Percentiles rank a stretch among this genome's conserved stretches.
These are phyloP conservation scores for Xestia c-nigrum DNA, from an alignment of 2,888 invertebrate genomes.

Conservation along the genomic window DNA sequence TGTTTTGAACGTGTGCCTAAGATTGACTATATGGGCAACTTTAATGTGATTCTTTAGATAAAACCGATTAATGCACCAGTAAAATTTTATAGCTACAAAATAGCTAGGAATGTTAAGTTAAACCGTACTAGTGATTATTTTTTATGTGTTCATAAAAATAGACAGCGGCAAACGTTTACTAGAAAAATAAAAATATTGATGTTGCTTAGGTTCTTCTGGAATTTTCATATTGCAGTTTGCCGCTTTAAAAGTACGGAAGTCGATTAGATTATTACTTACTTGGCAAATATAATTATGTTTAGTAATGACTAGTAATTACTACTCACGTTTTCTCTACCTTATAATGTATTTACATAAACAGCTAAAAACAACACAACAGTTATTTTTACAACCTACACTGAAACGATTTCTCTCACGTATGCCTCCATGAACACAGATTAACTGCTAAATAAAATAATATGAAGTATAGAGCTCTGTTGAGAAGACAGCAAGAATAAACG, in stretches of 20 bases:
- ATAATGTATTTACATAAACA: neutral
- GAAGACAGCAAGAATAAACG: constrained; percentile 59
- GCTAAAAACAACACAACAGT: constrained; percentile 7
- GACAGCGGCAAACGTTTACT: constrained; percentile 14
- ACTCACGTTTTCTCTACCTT: neutral
- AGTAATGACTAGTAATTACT: neutral
- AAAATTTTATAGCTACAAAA: constrained; percentile 56
- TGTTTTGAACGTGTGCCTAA: constrained; percentile 44
- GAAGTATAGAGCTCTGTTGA: constrained; percentile 40
- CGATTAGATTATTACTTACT: neutral
- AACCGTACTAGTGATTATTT: constrained; percentile 42
- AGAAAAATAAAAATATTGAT: constrained; percentile 22
- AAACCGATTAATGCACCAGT: constrained; percentile 42
- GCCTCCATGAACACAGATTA: constrained; percentile 41
- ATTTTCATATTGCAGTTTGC: constrained; percentile 2
- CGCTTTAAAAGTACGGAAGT: neutral
- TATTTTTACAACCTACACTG: neutral
- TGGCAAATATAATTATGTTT: neutral
- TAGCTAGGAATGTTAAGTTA: constrained; percentile 35
- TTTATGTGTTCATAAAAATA: constrained; percentile 53
- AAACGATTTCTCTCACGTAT: constrained; percentile 4
- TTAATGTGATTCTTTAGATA: constrained; percentile 44
- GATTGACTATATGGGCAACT: constrained; percentile 33
- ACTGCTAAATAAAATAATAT: constrained; percentile 55
- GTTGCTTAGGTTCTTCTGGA: neutral